Percentiles rank a stretch among this genome's conserved stretches.
Evolutionary conservation across 2,113 vertebrate species (phyloP).

Genomic region (rabbit (Oryctolagus cuniculus)): DNA sequence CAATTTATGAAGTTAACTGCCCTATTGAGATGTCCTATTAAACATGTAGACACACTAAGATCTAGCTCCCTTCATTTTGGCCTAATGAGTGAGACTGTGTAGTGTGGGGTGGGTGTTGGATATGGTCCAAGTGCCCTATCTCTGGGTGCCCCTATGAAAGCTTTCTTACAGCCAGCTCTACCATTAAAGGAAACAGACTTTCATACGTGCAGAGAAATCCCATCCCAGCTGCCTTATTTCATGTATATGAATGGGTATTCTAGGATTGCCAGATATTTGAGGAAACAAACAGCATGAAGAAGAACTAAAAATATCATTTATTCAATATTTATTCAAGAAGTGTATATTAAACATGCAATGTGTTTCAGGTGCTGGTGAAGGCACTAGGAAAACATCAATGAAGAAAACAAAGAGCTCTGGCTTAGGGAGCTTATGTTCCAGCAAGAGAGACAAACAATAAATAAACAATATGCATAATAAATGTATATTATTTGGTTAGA

Average conservation of each 20-base stretch:
- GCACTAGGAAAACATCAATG: not conserved
- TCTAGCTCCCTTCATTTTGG: not conserved
- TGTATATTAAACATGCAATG: not conserved
- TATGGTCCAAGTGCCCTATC: not conserved
- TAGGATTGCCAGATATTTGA: not conserved
- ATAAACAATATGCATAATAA: not conserved
- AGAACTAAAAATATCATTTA: slow-evolving; percentile 17
- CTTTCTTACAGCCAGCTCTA: not conserved
- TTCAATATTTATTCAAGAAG: not conserved
- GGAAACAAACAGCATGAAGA: not conserved
- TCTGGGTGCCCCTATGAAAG: not conserved
- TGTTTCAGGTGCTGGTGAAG: not conserved
- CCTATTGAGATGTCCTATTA: not conserved
- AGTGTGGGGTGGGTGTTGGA: not conserved
- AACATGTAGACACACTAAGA: not conserved
- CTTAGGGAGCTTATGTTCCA: not conserved
- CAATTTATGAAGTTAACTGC: not conserved
- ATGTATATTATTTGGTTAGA: not conserved
- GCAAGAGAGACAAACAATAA: not conserved
- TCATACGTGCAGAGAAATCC: not conserved
- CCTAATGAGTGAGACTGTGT: not conserved
- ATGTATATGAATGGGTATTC: not conserved
- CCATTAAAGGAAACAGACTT: not conserved
- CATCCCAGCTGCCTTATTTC: not conserved
- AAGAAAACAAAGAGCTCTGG: not conserved